phyloP scores from a whole-genome alignment of 2,888 invertebrate genomes.

The Drosophila helvetica region DNA sequence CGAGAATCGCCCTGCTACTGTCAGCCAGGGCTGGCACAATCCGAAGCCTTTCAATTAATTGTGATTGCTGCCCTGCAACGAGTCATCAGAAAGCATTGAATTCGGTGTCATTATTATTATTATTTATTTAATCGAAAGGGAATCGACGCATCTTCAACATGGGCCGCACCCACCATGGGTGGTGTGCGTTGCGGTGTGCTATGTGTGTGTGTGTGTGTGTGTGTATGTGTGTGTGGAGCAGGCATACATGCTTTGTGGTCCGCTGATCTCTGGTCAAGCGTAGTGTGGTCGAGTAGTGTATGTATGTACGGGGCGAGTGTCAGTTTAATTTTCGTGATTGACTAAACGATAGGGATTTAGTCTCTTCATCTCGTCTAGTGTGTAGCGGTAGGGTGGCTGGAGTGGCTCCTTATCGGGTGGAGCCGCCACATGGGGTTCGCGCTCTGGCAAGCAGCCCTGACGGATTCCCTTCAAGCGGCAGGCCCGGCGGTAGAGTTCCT shows the following conservation, averaged over 20 bases:
- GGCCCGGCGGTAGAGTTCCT: slow-evolving; percentile 68
- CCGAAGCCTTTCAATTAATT: not conserved
- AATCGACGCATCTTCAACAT: not conserved
- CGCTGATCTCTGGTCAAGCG: not conserved
- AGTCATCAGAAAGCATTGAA: not conserved
- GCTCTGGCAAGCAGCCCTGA: slow-evolving; percentile 37
- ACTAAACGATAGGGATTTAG: slow-evolving; percentile 69
- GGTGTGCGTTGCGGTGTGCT: not conserved
- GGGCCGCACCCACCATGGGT: no score
- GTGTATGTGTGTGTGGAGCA: not conserved
- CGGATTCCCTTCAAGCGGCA: slow-evolving; percentile 69
- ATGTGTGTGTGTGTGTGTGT: not conserved
- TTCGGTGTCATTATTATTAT: not conserved
- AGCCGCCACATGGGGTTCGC: slow-evolving; percentile 49
- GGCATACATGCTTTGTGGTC: not conserved
- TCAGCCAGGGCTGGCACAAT: no score
- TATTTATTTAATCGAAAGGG: not conserved
- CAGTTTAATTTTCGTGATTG: slow-evolving; percentile 50
- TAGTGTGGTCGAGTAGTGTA: not conserved
- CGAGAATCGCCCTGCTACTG: no score
- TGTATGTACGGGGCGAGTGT: slow-evolving; percentile 8
- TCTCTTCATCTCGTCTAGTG: slow-evolving; percentile 72
- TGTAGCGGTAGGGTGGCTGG: slow-evolving; percentile 62
- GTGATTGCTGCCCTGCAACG: not conserved
- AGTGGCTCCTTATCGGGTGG: slow-evolving; percentile 57